Conservation (phyloP, 2,888 invertebrate species). For the Plagodis dolabraria region DNA sequence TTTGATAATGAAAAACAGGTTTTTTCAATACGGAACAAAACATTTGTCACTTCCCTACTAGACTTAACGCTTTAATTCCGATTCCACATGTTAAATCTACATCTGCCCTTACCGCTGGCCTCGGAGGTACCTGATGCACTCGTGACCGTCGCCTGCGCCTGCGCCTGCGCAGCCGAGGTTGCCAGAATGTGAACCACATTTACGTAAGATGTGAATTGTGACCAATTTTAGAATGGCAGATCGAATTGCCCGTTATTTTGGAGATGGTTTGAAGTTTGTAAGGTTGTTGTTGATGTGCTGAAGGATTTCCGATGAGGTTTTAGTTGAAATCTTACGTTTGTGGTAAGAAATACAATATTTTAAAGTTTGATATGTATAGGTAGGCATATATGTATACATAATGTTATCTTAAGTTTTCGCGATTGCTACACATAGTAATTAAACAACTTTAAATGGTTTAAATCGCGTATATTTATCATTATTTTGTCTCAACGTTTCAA, state of each 20-base stretch:
- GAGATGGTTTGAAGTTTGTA: constrained; percentile 10
- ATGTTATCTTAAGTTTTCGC: no score
- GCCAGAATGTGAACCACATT: constrained; percentile 12
- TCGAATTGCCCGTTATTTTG: constrained; percentile 11
- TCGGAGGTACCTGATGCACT: constrained; percentile 1
- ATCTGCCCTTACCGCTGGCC: neutral
- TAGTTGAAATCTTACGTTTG: neutral
- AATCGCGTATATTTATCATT: no score
- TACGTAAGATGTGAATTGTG: neutral
- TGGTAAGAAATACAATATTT: no score
- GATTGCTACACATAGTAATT: no score
- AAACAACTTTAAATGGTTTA: no score
- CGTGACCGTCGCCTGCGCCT: constrained; percentile 10
- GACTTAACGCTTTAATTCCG: neutral
- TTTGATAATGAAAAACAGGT: no score
- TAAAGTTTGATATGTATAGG: no score
- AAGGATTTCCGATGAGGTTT: neutral
- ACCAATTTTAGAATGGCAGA: neutral
- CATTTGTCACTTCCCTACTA: no score
- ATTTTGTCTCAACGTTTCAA: no score
- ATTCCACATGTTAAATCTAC: neutral
- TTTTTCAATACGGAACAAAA: no score
- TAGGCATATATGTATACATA: no score
- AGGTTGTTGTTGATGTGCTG: neutral
- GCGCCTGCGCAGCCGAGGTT: constrained; percentile 4